Base-by-base conservation (phyloP, 2,113 vertebrate species). In the Scolopax mira region DNA sequence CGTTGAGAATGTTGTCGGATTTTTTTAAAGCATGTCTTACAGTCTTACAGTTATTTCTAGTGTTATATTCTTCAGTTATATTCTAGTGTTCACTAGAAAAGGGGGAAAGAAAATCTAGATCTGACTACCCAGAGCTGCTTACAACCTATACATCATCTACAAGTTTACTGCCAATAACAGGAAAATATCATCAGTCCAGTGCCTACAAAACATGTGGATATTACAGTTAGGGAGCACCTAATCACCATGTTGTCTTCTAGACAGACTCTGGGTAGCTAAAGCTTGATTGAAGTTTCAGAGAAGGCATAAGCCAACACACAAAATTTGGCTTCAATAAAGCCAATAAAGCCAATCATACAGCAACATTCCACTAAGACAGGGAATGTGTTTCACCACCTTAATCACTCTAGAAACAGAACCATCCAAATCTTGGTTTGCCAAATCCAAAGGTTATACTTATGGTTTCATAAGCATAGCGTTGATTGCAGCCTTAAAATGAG, bases 1-100 rank as follows among this genome's bases (percentile, higher is more conserved):
- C 7, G 2, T 24, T 0, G 0, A 93, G 42, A 61, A 57, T 15
- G 13, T 33, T 42, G 22, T 55, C 7, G 35, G 27, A 41, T 18
- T 54, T 54, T 82, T 90, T 69, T 3, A 31, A 77, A 73, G 18
- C 28, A 13, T 10, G 3, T 42, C 88, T 70, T 79, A 35, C 13
- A 58, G n/a, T n/a, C n/a, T n/a, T n/a, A n/a, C n/a, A n/a, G n/a
- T n/a, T n/a, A n/a, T n/a, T n/a, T n/a, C n/a, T n/a, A n/a, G n/a
- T n/a, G n/a, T n/a, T n/a, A n/a, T n/a, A n/a, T n/a, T n/a, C n/a
- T n/a, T n/a, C n/a, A n/a, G n/a, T n/a, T n/a, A n/a, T n/a, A n/a
- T n/a, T n/a, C n/a, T n/a, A n/a, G 35, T 13, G 13, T 25, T 72
- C 15, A 18, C 71, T 65, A 46, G 16, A 57, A 71, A 69, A 52